Evolutionary conservation across 2,113 vertebrate species (phyloP).

Genomic region (Paralichthys olivaceus): DNA sequence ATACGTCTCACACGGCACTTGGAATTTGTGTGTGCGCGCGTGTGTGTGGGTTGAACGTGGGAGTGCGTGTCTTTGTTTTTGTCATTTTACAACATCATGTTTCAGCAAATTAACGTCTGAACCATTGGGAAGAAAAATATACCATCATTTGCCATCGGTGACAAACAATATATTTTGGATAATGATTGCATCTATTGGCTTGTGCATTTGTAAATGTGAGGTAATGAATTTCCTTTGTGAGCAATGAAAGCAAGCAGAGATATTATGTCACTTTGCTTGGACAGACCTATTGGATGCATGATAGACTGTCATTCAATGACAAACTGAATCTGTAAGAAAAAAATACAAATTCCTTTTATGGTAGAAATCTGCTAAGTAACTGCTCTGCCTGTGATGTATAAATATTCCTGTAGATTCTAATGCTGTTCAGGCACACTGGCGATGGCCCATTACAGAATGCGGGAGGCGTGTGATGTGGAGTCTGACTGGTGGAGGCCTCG

Average conservation of each 20-base stretch:
- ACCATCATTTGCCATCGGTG: slow-evolving; percentile 74
- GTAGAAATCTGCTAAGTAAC: slow-evolving; percentile 32
- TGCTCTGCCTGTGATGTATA: slow-evolving; percentile 15
- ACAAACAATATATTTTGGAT: slow-evolving; percentile 79
- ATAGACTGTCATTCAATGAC: slow-evolving; percentile 50
- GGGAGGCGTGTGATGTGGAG: slow-evolving; percentile 43
- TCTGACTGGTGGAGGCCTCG: slow-evolving; percentile 61
- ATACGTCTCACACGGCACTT: slow-evolving; percentile 72
- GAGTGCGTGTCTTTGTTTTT: slow-evolving; percentile 62
- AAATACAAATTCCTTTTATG: slow-evolving; percentile 17
- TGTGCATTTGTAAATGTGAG: slow-evolving; percentile 73
- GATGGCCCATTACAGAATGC: slow-evolving; percentile 24
- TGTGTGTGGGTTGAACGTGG: neutral
- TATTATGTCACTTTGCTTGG: slow-evolving; percentile 69
- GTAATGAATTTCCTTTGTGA: slow-evolving; percentile 74
- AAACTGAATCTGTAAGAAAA: slow-evolving; percentile 26
- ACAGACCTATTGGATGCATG: slow-evolving; percentile 47
- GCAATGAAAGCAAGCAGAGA: slow-evolving; percentile 69
- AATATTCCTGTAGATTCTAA: slow-evolving; percentile 21
- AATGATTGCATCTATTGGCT: slow-evolving; percentile 75
- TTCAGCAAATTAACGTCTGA: slow-evolving; percentile 80
- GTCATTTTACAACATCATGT: slow-evolving; percentile 78
- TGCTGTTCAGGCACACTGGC: slow-evolving; percentile 23
- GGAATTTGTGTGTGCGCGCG: slow-evolving; percentile 53
- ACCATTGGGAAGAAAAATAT: slow-evolving; percentile 74